A percentile compares a stretch with the other conserved stretches of the same genome.
phyloP scores from a whole-genome alignment of 2,888 invertebrate species.

The Eurytoma adleriae region DNA sequence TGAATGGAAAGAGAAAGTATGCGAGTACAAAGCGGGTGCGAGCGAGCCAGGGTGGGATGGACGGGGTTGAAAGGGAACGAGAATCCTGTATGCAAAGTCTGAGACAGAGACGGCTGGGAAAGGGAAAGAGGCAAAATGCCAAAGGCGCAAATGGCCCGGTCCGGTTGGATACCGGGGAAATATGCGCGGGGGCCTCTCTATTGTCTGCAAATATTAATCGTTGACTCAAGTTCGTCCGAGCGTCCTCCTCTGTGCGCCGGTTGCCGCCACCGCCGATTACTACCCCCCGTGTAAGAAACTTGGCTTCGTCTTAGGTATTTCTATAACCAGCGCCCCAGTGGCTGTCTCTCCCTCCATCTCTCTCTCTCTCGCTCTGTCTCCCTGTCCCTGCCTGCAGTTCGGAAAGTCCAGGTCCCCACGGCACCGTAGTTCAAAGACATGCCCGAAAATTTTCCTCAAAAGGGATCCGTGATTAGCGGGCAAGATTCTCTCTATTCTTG shows the following conservation, averaged over 20 bases:
- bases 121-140: neutral
- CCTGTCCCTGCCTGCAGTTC: neutral
- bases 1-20: neutral
- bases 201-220: conserved; percentile 72
- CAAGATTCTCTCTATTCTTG: neutral
- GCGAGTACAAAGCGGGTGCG: neutral
- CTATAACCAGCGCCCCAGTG: conserved; percentile 17
- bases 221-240: conserved; percentile 64
- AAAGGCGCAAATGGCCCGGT: conserved; percentile 41
- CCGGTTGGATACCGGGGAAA: conserved; percentile 62
- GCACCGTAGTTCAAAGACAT: conserved; percentile 16
- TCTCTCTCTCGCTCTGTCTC: conserved; percentile 2
- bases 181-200: conserved; percentile 63
- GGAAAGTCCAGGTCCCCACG: conserved; percentile 9
- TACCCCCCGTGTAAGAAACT: conserved; percentile 55
- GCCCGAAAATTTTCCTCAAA: conserved; percentile 22
- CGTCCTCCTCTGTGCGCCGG: conserved; percentile 34
- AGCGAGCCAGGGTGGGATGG: too few species aligned
- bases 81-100: neutral
- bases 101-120: neutral
- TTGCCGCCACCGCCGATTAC: conserved; percentile 49
- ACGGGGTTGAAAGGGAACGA: neutral
- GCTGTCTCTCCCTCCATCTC: neutral
- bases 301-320: conserved; percentile 28
- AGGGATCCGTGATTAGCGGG: conserved; percentile 12